Conservation (phyloP, 2,888 invertebrate species). For the Rhimphoctona megacephalus region DNA sequence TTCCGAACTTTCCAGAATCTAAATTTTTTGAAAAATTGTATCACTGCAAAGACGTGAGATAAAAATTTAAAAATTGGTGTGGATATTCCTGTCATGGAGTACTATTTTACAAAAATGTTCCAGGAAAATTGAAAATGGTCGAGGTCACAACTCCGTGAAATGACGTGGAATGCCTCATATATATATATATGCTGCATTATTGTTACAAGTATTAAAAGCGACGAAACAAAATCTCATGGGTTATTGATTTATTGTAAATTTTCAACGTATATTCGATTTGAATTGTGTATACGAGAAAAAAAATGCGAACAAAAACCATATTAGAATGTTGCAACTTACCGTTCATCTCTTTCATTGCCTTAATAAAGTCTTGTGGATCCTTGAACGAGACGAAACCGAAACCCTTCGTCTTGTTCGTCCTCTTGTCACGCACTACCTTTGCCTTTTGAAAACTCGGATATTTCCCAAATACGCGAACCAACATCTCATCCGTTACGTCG, state of each 20-base stretch:
- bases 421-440: slow-evolving; percentile 97
- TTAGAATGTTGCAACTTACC: slow-evolving; percentile 88
- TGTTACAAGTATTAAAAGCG: slow-evolving; percentile 5
- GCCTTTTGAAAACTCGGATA: slow-evolving; percentile 97
- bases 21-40: too few relatives aligned
- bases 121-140: too few relatives aligned
- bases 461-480: slow-evolving; percentile 98
- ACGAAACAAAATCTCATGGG: slow-evolving; percentile 7
- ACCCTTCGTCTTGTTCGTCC: slow-evolving; percentile 99
- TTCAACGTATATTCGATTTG: slow-evolving; percentile 63
- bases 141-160: too few relatives aligned
- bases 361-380: slow-evolving; percentile 98
- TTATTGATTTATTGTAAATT: slow-evolving; percentile 15
- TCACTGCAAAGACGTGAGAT: too few relatives aligned
- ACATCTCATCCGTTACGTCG: slow-evolving; percentile 98
- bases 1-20: too few relatives aligned
- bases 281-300: slow-evolving; percentile 46
- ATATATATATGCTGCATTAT: not conserved
- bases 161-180: too few relatives aligned
- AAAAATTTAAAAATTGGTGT: too few relatives aligned
- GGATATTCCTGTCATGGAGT: too few relatives aligned
- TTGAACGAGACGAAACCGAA: slow-evolving; percentile 99
- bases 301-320: slow-evolving; percentile 32
- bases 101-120: too few relatives aligned
- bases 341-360: slow-evolving; percentile 99